Evolutionary conservation across 2,888 invertebrate species (phyloP).

Genomic region (Drosophila borborema): DNA sequence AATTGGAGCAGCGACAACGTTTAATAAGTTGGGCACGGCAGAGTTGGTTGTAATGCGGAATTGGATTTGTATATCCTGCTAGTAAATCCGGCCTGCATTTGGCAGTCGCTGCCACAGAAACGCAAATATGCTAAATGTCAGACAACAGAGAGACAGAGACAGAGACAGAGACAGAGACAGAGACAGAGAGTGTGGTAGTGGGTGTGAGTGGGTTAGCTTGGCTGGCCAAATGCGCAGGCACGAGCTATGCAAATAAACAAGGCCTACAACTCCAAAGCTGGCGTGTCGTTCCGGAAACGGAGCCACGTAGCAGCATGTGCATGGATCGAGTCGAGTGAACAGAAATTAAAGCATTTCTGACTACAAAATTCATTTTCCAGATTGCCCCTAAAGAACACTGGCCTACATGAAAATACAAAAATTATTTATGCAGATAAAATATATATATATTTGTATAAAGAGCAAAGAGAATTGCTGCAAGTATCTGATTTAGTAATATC

Average conservation of each 20-base stretch:
- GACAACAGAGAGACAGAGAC: slow-evolving; percentile 18
- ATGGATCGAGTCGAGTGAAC: slow-evolving; percentile 10
- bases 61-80: slow-evolving; percentile 65
- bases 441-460: too few species aligned
- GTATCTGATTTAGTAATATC: neutral
- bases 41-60: slow-evolving; percentile 72
- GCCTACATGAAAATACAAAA: slow-evolving; percentile 4
- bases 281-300: slow-evolving; percentile 68
- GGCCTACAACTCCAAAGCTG: slow-evolving; percentile 43
- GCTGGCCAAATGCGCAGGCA: slow-evolving; percentile 56
- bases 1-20: slow-evolving; percentile 77
- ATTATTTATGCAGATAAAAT: neutral
- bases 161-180: too few species aligned
- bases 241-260: slow-evolving; percentile 67
- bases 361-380: slow-evolving; percentile 31
- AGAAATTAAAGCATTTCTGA: slow-evolving; percentile 56
- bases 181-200: neutral
- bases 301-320: slow-evolving; percentile 11
- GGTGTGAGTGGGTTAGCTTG: neutral
- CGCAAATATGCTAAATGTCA: slow-evolving; percentile 81
- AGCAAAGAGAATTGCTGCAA: too few species aligned
- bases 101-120: slow-evolving; percentile 70
- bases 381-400: slow-evolving; percentile 44
- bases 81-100: slow-evolving; percentile 39
- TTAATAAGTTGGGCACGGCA: slow-evolving; percentile 78